Conservation (phyloP, 2,113 vertebrate species). For the Mastomys coucha region DNA sequence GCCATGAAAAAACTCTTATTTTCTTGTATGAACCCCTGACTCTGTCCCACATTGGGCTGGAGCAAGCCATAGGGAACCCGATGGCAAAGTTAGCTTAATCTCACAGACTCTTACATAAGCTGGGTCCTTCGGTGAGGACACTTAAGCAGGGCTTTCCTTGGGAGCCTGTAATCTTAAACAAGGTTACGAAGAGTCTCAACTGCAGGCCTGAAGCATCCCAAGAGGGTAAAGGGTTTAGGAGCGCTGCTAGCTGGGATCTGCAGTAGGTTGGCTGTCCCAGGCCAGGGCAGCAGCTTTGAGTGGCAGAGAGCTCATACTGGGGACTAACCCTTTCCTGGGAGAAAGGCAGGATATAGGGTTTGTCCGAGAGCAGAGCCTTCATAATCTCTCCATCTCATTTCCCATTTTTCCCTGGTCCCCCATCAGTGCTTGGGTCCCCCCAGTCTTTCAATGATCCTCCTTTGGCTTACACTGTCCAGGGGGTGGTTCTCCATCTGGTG, state of each 20-base stretch:
- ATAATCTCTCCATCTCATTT: background rate
- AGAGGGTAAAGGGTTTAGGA: background rate
- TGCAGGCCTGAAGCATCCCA: no score
- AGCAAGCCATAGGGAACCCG: background rate
- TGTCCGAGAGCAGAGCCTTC: background rate
- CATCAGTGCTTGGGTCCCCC: no score
- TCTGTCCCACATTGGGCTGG: background rate
- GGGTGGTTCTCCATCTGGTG: no score
- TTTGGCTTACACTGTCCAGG: no score
- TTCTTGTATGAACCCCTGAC: accelerated
- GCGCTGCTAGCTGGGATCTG: background rate
- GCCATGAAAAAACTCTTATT: background rate
- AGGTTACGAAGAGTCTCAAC: background rate
- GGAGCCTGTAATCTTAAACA: background rate
- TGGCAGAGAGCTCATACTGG: no score
- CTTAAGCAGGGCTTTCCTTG: background rate
- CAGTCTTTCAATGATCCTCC: no score
- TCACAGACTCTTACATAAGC: accelerated
- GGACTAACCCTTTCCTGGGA: background rate
- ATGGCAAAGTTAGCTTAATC: no score
- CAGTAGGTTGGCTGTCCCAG: background rate
- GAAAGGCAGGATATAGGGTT: background rate
- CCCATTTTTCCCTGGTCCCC: no score
- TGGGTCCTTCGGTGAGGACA: background rate
- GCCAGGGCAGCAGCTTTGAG: background rate